phyloP scores from a whole-genome alignment of 1,140 invertebrate species.

The Hestina assimilis region DNA sequence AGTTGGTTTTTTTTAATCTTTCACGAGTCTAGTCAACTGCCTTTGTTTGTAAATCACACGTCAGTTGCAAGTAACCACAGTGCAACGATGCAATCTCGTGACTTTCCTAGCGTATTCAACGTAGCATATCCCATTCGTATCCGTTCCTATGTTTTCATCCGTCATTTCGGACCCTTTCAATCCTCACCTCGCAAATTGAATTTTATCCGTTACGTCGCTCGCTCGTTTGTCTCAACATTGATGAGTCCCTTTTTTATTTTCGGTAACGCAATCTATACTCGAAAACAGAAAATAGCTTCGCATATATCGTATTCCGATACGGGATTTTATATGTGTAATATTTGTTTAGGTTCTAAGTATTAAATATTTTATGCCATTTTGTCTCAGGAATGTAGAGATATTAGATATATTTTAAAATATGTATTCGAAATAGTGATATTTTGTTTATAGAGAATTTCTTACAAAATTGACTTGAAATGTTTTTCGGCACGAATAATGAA shows the following conservation, averaged over 20 bases:
- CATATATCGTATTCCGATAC: constrained; percentile 14
- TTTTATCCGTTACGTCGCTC: constrained; percentile 67
- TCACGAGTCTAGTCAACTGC: constrained; percentile 2
- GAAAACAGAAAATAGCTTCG: constrained; percentile 27
- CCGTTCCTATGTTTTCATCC: constrained; percentile 41
- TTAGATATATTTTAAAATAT: too few relatives aligned
- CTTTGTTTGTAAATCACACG: constrained; percentile 4
- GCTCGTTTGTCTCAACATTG: constrained; percentile 63
- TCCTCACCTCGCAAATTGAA: constrained; percentile 69
- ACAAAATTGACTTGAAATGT: too few relatives aligned
- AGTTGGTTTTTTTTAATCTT: too few relatives aligned
- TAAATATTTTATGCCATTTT: background rate
- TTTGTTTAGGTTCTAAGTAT: background rate
- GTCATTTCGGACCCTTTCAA: constrained; percentile 65
- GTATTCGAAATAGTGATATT: too few relatives aligned
- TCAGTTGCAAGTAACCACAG: constrained; percentile 6
- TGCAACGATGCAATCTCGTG: constrained; percentile 17
- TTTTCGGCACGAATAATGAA: too few relatives aligned
- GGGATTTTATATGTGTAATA: constrained; percentile 13
- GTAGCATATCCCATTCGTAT: too few relatives aligned
- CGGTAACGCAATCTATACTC: constrained; percentile 34
- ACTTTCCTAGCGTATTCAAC: constrained; percentile 17
- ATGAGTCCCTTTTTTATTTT: constrained; percentile 53
- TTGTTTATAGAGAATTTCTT: too few relatives aligned
- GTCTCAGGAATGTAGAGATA: too few relatives aligned